Conservation (phyloP, 92 coral and sea anemone species). For the Umimayanthus kanabou region DNA sequence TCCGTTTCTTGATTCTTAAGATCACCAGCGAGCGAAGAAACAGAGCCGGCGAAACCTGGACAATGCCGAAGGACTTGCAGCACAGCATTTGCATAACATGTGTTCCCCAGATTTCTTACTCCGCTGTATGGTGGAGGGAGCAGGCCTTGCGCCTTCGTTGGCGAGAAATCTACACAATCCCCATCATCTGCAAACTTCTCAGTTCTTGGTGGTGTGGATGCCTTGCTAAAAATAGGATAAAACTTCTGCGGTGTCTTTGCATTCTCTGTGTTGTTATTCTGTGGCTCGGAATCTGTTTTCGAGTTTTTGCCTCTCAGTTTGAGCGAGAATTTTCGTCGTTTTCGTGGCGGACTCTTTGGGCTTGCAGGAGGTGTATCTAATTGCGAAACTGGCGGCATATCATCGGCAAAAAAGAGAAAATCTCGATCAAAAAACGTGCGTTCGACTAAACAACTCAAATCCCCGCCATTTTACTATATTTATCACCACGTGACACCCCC, state of each 20-base stretch:
- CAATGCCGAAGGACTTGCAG: conserved; percentile 90
- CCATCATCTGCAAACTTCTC: conserved; percentile 44
- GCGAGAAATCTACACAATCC: conserved; percentile 31
- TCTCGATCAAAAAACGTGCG: not conserved
- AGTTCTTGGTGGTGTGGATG: conserved; percentile 47
- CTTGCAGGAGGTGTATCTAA: conserved; percentile 79
- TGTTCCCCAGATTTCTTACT: conserved; percentile 78
- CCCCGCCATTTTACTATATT: conserved; percentile 70
- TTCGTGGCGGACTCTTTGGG: conserved; percentile 92
- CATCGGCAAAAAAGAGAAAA: not conserved
- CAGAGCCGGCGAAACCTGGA: conserved; percentile 76
- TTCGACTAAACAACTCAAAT: conserved; percentile 36
- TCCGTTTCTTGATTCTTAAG: conserved; percentile 19
- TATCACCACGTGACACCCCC: conserved; percentile 25
- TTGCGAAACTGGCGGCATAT: conserved; percentile 77
- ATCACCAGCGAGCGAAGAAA: conserved; percentile 56
- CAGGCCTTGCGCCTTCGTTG: conserved; percentile 23
- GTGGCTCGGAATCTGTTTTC: conserved; percentile 47
- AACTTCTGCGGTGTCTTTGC: conserved; percentile 22
- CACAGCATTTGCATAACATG: conserved; percentile 96
- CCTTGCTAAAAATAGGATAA: conserved; percentile 58
- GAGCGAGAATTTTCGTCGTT: conserved; percentile 84
- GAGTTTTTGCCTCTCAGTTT: conserved; percentile 75
- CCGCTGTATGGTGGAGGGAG: conserved; percentile 85
- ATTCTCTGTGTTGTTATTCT: conserved; percentile 19